A percentile compares a stretch with the other conserved stretches of the same genome.
phyloP scores from a whole-genome alignment of 1,140 invertebrate genomes.

The Hermetia illucens region DNA sequence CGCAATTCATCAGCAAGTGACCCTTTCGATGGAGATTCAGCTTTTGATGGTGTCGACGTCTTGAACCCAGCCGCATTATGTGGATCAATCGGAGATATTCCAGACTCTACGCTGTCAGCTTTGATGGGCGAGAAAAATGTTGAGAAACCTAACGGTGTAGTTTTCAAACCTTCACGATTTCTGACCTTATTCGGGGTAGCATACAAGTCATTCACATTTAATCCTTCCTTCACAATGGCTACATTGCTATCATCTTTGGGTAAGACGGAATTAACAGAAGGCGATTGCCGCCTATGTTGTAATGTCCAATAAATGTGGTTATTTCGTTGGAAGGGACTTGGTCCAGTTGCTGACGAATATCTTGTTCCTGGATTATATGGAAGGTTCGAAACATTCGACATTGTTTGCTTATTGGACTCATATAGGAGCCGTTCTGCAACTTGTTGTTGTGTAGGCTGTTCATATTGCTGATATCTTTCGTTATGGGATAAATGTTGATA shows the following conservation, averaged over 20 bases:
- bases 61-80: slow-evolving; percentile 33
- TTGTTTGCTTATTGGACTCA: too few species aligned
- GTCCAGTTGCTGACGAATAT: too few species aligned
- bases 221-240: slow-evolving; percentile 9
- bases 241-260: slow-evolving; percentile 7
- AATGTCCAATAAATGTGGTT: slow-evolving; percentile 30
- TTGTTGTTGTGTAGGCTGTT: slow-evolving; percentile 11
- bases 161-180: neutral
- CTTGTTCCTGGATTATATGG: too few species aligned
- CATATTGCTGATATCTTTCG: slow-evolving; percentile 14
- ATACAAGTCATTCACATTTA: slow-evolving; percentile 25
- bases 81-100: slow-evolving; percentile 49
- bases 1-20: slow-evolving; percentile 18
- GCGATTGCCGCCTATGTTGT: slow-evolving; percentile 19
- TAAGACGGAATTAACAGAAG: neutral
- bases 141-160: slow-evolving; percentile 5
- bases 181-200: slow-evolving; percentile 20
- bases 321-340: slow-evolving; percentile 20
- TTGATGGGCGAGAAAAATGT: slow-evolving; percentile 8
- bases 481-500: slow-evolving; percentile 31
- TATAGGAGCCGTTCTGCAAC: too few species aligned
- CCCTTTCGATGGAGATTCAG: too few species aligned
- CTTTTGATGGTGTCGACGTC: slow-evolving; percentile 38
- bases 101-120: slow-evolving; percentile 30
- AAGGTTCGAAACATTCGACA: too few species aligned